Conservation (phyloP, 2,797 vertebrate genomes). For the Cyprinodon diabolis region DNA sequence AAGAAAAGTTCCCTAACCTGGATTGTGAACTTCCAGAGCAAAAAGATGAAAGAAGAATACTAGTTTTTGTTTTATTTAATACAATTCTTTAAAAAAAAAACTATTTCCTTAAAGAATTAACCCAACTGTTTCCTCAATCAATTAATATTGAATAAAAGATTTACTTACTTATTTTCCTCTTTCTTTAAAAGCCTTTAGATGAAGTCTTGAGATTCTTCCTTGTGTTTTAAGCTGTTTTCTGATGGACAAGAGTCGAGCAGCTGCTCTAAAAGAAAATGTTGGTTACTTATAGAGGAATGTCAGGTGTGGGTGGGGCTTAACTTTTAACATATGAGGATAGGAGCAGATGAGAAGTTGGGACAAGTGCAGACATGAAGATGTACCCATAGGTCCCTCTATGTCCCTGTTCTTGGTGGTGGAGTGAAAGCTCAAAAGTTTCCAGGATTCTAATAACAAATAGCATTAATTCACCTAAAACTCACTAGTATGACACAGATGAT, state of each 20-base stretch:
- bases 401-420: constrained; percentile 9
- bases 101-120: neutral
- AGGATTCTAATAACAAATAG: neutral
- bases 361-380: constrained; percentile 67
- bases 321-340: neutral
- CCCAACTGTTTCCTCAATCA: neutral
- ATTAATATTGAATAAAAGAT: neutral
- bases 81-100: neutral
- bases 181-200: neutral
- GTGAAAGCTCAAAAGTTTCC: neutral
- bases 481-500: neutral
- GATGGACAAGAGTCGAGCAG: constrained; percentile 7
- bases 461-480: neutral
- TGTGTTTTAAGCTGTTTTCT: constrained; percentile 11
- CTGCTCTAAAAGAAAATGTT: neutral
- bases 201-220: constrained; percentile 1
- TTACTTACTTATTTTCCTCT: constrained; percentile 55
- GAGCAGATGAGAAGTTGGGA: constrained; percentile 29
- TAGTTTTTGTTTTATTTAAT: neutral
- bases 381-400: constrained; percentile 30
- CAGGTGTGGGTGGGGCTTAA: constrained; percentile 51
- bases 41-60: neutral
- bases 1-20: constrained; percentile 11
- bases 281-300: constrained; percentile 70
- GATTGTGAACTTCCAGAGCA: neutral